Percentiles rank a stretch among this genome's conserved stretches.
phyloP scores from a whole-genome alignment of 2,888 invertebrate species.

The Lottia gigantea region DNA sequence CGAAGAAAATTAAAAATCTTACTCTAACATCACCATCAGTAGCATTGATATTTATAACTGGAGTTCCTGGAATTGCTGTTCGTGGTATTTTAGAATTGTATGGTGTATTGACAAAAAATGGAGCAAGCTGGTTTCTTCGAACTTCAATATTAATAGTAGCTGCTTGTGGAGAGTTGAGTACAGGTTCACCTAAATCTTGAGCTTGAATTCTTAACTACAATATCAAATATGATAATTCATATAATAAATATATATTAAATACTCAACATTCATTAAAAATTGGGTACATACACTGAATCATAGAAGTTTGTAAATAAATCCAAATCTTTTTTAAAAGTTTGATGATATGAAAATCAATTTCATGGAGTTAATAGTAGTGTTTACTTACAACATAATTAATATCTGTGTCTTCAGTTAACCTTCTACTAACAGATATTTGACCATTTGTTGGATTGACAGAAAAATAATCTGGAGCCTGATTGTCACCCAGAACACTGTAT shows the following conservation, averaged over 20 bases:
- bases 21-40: conserved; percentile 42
- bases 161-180: conserved; percentile 36
- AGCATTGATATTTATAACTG: conserved; percentile 35
- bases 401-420: conserved; percentile 68
- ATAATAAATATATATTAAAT: background rate
- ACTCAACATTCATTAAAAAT: too few relatives aligned
- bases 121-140: conserved; percentile 41
- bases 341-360: too few relatives aligned
- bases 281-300: too few relatives aligned
- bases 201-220: conserved; percentile 52
- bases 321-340: too few relatives aligned
- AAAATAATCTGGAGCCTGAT: conserved; percentile 47
- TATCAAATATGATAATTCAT: conserved; percentile 3
- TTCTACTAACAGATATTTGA: conserved; percentile 33
- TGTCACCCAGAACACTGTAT: conserved; percentile 54
- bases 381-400: conserved; percentile 69
- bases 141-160: conserved; percentile 45
- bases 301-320: too few relatives aligned
- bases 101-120: conserved; percentile 33
- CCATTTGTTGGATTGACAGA: conserved; percentile 41
- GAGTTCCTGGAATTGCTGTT: conserved; percentile 35
- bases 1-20: conserved; percentile 3
- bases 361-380: too few relatives aligned
- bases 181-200: conserved; percentile 53
- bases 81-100: conserved; percentile 44